Evolutionary conservation across 1,140 invertebrate genomes (phyloP).

Genomic region (Drosophila funebris): DNA sequence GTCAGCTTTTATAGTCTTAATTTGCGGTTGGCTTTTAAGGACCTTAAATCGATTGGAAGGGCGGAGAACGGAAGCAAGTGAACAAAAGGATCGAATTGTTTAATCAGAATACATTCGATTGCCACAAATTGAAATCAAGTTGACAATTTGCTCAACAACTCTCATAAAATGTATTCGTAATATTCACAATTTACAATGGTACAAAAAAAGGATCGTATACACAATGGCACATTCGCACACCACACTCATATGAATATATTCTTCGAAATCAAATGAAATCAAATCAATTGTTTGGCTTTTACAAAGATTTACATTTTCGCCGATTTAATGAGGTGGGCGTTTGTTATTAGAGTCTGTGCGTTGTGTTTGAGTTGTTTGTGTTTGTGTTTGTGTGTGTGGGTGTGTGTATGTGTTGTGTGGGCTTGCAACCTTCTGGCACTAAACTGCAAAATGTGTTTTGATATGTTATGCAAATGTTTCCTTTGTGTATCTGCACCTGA

Average conservation of each 20-base stretch:
- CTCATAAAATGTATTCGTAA: constrained; percentile 54
- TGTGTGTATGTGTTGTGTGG: constrained; percentile 13
- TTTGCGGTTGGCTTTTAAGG: constrained; percentile 31
- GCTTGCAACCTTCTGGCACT: constrained; percentile 39
- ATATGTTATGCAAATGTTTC: constrained; percentile 73
- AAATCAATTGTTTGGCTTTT: constrained; percentile 68
- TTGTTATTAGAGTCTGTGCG: constrained; percentile 15
- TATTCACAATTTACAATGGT: constrained; percentile 54
- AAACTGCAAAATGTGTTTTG: constrained; percentile 47
- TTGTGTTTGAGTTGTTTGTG: constrained; percentile 13
- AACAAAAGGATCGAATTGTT: constrained; percentile 19
- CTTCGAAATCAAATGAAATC: constrained; percentile 62
- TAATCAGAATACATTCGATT: constrained; percentile 44
- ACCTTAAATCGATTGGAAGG: background rate
- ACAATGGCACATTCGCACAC: background rate
- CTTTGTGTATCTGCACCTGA: constrained; percentile 29
- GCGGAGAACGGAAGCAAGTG: background rate
- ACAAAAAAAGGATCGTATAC: constrained; percentile 48
- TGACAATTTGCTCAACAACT: constrained; percentile 66
- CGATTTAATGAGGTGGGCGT: constrained; percentile 56
- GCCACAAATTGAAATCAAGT: constrained; percentile 61
- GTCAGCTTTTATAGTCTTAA: constrained; percentile 11
- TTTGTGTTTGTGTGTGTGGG: constrained; percentile 40
- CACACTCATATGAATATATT: constrained; percentile 3
- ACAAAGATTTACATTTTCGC: constrained; percentile 60